Evolutionary conservation across 2,888 invertebrate genomes (phyloP).

Genomic region (Ennomos quercinarius): DNA sequence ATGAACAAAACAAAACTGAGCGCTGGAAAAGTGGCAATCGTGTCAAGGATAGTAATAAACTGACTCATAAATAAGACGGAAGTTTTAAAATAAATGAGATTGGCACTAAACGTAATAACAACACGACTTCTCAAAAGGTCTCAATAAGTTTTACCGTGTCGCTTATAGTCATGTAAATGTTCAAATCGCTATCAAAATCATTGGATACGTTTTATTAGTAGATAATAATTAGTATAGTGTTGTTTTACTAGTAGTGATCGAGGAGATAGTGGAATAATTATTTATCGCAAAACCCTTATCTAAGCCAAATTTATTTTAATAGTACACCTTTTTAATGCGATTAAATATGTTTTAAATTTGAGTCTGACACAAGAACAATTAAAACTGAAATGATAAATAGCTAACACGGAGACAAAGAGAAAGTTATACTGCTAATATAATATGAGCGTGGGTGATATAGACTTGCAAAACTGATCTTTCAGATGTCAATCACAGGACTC

Average conservation of each 20-base stretch:
- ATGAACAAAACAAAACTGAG: too few relatives aligned
- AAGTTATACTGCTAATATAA: constrained; percentile 66
- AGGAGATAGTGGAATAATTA: too few relatives aligned
- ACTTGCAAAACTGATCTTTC: constrained; percentile 61
- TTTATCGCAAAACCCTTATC: too few relatives aligned
- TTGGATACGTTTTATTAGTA: too few relatives aligned
- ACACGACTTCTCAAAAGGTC: too few relatives aligned
- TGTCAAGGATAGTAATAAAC: constrained; percentile 16
- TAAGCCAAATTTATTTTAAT: too few relatives aligned
- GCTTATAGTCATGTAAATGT: too few relatives aligned
- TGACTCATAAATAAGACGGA: constrained; percentile 4
- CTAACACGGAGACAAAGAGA: constrained; percentile 54
- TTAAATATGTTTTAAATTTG: constrained; percentile 7
- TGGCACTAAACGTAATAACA: background rate
- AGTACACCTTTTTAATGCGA: too few relatives aligned
- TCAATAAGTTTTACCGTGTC: too few relatives aligned
- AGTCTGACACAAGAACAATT: constrained; percentile 39
- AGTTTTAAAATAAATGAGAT: background rate
- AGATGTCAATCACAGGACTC: constrained; percentile 46
- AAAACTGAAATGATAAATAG: constrained; percentile 46
- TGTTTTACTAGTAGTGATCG: too few relatives aligned
- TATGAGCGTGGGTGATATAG: constrained; percentile 57
- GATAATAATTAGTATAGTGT: too few relatives aligned
- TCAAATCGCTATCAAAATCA: too few relatives aligned
- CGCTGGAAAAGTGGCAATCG: background rate